Conservation (phyloP, 2,113 vertebrate species). For the Progne subis region DNA sequence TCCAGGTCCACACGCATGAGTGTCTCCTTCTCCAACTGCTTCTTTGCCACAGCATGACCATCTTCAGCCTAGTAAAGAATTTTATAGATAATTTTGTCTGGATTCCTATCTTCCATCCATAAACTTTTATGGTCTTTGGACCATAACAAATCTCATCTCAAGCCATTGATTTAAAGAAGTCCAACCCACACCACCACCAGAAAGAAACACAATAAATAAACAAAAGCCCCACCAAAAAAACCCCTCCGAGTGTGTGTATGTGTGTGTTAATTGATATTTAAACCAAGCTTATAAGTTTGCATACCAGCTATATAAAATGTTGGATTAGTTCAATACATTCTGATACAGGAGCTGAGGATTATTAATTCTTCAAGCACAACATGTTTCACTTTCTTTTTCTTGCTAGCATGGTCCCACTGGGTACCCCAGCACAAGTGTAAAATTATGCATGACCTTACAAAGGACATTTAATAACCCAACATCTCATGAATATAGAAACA, state of each 20-base stretch:
- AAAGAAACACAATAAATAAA: not conserved
- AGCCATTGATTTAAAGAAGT: not conserved
- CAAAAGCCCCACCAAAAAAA: not conserved
- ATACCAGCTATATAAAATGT: not conserved
- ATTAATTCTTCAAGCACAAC: not conserved
- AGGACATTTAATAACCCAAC: not conserved
- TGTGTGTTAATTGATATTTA: not conserved
- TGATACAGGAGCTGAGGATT: not conserved
- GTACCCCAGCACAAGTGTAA: not conserved
- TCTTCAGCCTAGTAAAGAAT: constrained; percentile 84
- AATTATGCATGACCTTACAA: not conserved
- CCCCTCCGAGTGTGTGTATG: too few species aligned
- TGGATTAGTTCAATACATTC: not conserved
- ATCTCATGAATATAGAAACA: not conserved
- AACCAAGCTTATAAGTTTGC: not conserved
- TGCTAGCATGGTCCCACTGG: not conserved
- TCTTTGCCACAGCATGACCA: constrained; percentile 87
- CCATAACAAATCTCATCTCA: not conserved
- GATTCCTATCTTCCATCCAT: not conserved
- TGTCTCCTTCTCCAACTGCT: constrained; percentile 93
- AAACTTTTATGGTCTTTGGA: not conserved
- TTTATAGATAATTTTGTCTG: not conserved
- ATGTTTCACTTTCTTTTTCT: not conserved
- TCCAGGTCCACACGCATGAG: constrained; percentile 94
- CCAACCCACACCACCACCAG: not conserved